These are phyloP conservation scores for Nibea coibor DNA, from an alignment of 2,113 vertebrate genomes.

Conservation along the genomic window DNA sequence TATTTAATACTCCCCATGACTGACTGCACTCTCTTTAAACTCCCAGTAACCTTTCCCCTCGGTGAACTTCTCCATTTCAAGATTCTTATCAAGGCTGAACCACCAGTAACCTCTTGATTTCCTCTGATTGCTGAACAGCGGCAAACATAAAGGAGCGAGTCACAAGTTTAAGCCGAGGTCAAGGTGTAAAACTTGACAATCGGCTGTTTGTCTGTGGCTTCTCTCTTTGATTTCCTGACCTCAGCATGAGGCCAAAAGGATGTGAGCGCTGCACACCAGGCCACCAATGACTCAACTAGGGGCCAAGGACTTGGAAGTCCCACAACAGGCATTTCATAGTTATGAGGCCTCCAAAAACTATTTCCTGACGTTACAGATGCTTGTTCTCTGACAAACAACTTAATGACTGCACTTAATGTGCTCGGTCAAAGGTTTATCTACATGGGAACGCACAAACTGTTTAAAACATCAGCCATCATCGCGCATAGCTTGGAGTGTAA, in stretches of 20 bases:
- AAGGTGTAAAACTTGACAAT: constrained; percentile 82
- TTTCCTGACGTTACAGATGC: constrained; percentile 58
- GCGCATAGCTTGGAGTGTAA: neutral
- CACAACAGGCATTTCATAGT: constrained; percentile 57
- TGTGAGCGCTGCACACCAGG: constrained; percentile 59
- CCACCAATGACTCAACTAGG: constrained; percentile 52
- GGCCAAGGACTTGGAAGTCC: constrained; percentile 57
- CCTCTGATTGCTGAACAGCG: constrained; percentile 72
- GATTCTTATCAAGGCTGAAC: constrained; percentile 86
- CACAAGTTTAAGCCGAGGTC: constrained; percentile 79
- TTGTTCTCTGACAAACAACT: constrained; percentile 62
- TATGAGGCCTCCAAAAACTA: constrained; percentile 53
- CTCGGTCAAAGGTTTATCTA: constrained; percentile 28
- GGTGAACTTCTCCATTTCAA: constrained; percentile 82
- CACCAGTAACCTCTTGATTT: constrained; percentile 80
- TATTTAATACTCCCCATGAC: constrained; percentile 82
- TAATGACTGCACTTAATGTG: constrained; percentile 43
- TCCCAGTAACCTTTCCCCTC: constrained; percentile 83
- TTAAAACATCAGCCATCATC: neutral
- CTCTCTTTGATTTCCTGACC: constrained; percentile 78
- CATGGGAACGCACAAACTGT: constrained; percentile 34
- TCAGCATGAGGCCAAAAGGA: constrained; percentile 57
- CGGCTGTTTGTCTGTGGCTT: constrained; percentile 77
- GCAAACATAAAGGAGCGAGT: constrained; percentile 72
- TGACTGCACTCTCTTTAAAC: constrained; percentile 82